Percentiles rank a stretch among this genome's conserved stretches.
These are phyloP conservation scores for Sorex maritimensis DNA, from an alignment of 2,797 vertebrate genomes.

Conservation along the genomic window DNA sequence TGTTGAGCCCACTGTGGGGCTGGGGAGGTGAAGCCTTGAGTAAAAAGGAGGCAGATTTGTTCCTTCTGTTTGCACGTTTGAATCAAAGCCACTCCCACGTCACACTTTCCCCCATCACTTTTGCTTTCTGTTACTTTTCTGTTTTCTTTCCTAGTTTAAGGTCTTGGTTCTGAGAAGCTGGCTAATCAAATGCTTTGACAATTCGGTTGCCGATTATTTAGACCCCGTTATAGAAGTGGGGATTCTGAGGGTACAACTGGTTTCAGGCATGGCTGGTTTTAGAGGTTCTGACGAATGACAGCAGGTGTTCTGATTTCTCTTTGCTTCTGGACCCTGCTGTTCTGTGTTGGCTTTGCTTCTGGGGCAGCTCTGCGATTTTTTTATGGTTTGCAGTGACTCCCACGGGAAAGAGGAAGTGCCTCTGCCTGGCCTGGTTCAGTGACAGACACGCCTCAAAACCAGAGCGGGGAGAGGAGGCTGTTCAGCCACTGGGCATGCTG, in stretches of 20 bases:
- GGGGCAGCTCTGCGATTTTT: background rate
- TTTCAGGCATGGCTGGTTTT: background rate
- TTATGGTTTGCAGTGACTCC: background rate
- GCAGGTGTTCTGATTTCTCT: background rate
- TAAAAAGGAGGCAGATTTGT: background rate
- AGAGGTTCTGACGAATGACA: background rate
- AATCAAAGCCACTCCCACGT: background rate
- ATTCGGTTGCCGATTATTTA: background rate
- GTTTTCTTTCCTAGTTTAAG: slow-evolving; percentile 25
- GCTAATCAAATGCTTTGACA: slow-evolving; percentile 13
- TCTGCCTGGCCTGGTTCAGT: background rate
- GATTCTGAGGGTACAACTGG: background rate
- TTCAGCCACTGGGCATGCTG: background rate
- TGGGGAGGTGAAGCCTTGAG: background rate
- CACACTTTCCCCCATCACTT: slow-evolving; percentile 17
- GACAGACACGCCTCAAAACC: too few species aligned
- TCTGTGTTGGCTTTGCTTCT: background rate
- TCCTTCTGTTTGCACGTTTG: background rate
- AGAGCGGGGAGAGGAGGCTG: background rate
- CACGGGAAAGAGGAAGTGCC: background rate
- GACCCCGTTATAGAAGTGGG: background rate
- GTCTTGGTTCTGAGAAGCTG: background rate
- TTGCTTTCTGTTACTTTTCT: slow-evolving; percentile 38
- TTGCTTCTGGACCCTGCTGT: background rate
- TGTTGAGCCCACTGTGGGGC: background rate